Percentiles rank a stretch among this genome's conserved stretches.
These are phyloP conservation scores for Invenusta paracnida DNA, from an alignment of 2,888 invertebrate species.

Conservation along the genomic window DNA sequence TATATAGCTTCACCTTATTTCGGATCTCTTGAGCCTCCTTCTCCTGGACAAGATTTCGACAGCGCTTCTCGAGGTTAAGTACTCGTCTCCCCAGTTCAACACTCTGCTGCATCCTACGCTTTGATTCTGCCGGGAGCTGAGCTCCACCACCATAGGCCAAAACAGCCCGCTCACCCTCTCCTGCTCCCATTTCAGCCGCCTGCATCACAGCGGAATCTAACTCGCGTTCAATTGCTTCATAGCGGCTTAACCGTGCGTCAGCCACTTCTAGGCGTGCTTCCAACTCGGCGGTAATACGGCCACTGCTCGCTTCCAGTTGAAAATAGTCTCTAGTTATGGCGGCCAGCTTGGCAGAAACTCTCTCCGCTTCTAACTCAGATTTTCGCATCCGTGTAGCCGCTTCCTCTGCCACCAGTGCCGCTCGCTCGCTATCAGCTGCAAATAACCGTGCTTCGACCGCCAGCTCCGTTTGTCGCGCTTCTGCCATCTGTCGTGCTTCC, in stretches of 20 bases:
- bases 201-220: slow-evolving; percentile 60
- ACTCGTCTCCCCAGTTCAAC: slow-evolving; percentile 57
- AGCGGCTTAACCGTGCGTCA: slow-evolving; percentile 53
- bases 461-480: slow-evolving; percentile 53
- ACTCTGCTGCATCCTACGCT: slow-evolving; percentile 47
- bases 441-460: slow-evolving; percentile 58
- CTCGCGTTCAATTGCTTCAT: slow-evolving; percentile 59
- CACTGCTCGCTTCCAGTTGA: slow-evolving; percentile 53
- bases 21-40: slow-evolving; percentile 13
- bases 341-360: slow-evolving; percentile 58
- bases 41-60: not conserved
- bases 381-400: slow-evolving; percentile 54
- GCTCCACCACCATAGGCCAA: not conserved
- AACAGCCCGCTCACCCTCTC: not conserved
- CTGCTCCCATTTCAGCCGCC: slow-evolving; percentile 57
- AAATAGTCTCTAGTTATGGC: slow-evolving; percentile 58
- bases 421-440: slow-evolving; percentile 57
- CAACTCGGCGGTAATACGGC: slow-evolving; percentile 54
- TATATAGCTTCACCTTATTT: too few species aligned
- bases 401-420: slow-evolving; percentile 57
- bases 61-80: slow-evolving; percentile 54
- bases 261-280: slow-evolving; percentile 54
- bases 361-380: slow-evolving; percentile 57
- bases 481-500: slow-evolving; percentile 53
- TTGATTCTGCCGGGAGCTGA: not conserved